Evolutionary conservation across 2,113 vertebrate species (phyloP).

Genomic region (Bothrops jararaca): DNA sequence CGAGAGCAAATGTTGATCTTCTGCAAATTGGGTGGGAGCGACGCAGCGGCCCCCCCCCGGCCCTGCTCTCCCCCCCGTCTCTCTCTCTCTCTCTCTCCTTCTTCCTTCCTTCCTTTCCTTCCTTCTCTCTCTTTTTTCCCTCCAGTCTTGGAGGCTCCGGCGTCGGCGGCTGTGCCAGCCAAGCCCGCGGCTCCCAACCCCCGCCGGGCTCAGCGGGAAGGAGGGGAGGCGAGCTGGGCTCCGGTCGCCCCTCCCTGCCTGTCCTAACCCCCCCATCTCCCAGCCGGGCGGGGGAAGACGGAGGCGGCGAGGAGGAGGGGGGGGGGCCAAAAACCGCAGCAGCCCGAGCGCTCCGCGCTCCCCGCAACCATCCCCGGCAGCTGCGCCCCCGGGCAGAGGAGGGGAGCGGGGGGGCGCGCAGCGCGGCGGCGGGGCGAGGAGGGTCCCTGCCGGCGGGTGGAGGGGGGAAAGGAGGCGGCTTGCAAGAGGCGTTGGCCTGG

Average conservation of each 20-base stretch:
- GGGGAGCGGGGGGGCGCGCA: background rate
- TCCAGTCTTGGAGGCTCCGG: background rate
- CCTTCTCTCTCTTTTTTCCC: background rate
- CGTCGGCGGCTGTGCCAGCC: no score
- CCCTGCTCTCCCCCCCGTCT: no score
- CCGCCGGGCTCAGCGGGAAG: background rate
- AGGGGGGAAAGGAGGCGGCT: no score
- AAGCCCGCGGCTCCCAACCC: background rate
- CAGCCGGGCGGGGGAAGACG: background rate
- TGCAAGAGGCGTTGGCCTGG: constrained; percentile 20
- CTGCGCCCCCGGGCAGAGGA: background rate
- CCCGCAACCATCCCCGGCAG: background rate
- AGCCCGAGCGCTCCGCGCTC: background rate
- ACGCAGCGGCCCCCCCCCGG: background rate
- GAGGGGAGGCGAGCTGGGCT: background rate
- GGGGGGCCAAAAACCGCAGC: background rate
- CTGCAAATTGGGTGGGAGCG: constrained; percentile 22
- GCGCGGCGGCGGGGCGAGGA: background rate
- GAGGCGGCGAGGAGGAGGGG: background rate
- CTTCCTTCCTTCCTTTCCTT: background rate
- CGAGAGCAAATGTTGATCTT: background rate
- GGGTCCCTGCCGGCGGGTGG: background rate
- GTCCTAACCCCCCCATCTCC: background rate
- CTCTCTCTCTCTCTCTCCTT: no score
- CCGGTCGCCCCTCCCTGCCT: background rate